Evolutionary conservation across 1,140 invertebrate species (phyloP), one percentile per base, ranked within the genome.

Genomic region (Aphelenchoides fujianensis): DNA sequence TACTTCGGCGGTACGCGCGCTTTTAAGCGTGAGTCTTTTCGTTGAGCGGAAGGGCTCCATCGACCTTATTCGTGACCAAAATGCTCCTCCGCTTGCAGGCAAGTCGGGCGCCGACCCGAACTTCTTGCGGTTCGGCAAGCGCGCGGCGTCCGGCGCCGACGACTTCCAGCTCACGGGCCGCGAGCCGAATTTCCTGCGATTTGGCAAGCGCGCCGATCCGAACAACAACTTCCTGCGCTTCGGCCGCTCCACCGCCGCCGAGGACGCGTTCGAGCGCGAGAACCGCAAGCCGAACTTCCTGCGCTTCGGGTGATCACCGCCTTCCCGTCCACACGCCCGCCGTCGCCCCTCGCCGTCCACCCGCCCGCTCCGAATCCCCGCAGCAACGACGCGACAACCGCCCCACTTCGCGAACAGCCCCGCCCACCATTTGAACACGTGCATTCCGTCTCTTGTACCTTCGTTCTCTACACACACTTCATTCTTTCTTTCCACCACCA

Each of bases 281-380:
- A 70, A 79, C 53, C 70, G 77, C 28, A 79, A 79, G 67, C 77
- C 77, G 31, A 79, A 79, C 64, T 79, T 79, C 61, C 69, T 79
- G 5, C 73, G 77, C 7, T 78, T 79, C 70, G 77, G 77, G 28
- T 77, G 73, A 70, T 16, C 41, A 23, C 23, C 41, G 41, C 23
- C 41, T 48, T 12, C 23, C 23, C 41, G 23, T 23, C 41, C 41
- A 12, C 41, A 48, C 41, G 41, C 41, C n/a, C 41, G 41, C 41
- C 23, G 12, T 23, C 23, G 12, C 41, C 41, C 12, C 23, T 48
- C 23, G 41, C 23, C 41, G 23, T 48, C 41, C 41, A 48, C 41
- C 23, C 12, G 23, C 41, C 41, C 41, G 41, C 41, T 48, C 41
- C 41, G 23, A 48, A 48, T 48, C 41, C 41, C 12, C 12, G 23